Percentiles rank a stretch among this genome's conserved stretches.
These are phyloP conservation scores for Osmerus eperlanus DNA, from an alignment of 2,113 vertebrate species.

Conservation along the genomic window DNA sequence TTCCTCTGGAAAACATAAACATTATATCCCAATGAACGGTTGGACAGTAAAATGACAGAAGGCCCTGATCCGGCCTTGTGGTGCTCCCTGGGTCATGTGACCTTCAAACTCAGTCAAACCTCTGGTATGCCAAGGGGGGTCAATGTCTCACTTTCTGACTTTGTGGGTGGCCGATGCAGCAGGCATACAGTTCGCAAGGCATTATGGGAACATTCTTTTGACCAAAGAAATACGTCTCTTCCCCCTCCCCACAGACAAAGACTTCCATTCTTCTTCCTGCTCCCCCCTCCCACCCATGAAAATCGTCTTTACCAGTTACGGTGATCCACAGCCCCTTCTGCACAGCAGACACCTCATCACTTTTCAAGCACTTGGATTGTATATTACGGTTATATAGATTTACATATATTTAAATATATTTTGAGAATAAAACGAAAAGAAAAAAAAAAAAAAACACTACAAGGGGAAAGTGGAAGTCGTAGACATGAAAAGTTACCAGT, in stretches of 20 bases:
- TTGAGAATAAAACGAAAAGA: slow-evolving; percentile 68
- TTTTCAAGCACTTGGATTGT: slow-evolving; percentile 77
- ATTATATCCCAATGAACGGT: slow-evolving; percentile 18
- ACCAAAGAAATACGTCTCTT: slow-evolving; percentile 66
- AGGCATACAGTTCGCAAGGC: slow-evolving; percentile 41
- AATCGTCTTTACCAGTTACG: slow-evolving; percentile 31
- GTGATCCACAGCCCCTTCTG: slow-evolving; percentile 21
- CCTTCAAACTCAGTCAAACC: not conserved
- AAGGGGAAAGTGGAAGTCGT: slow-evolving; percentile 44
- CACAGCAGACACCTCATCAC: slow-evolving; percentile 35
- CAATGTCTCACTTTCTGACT: slow-evolving; percentile 40
- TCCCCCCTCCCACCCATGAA: not conserved
- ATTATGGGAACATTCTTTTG: slow-evolving; percentile 68
- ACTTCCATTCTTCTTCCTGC: slow-evolving; percentile 51
- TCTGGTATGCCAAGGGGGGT: not conserved
- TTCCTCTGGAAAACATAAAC: slow-evolving; percentile 38
- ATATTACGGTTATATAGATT: slow-evolving; percentile 76
- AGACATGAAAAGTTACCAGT: slow-evolving; percentile 44
- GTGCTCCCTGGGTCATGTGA: not conserved
- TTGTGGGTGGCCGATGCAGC: slow-evolving; percentile 45
- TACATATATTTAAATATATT: slow-evolving; percentile 75
- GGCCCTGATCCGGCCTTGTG: not conserved
- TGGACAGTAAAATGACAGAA: not conserved
- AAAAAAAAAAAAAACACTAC: slow-evolving; percentile 40
- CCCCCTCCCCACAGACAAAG: slow-evolving; percentile 42